Evolutionary conservation across 2,888 invertebrate genomes (phyloP).

Genomic region (Rhagium mordax): DNA sequence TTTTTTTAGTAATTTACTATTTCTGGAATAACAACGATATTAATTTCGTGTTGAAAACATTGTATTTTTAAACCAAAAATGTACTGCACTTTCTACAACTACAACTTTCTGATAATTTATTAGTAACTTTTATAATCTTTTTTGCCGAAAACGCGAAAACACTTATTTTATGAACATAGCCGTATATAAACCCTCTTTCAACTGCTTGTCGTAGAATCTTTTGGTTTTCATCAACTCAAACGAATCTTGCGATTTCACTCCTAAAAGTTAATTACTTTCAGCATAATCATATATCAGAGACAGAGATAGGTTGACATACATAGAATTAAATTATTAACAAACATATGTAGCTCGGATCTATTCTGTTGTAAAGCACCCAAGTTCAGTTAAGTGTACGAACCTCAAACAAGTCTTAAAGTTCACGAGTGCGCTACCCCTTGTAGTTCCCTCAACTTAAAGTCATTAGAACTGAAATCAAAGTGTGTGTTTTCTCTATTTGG

Average conservation of each 20-base stretch:
- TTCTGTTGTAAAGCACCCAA: not conserved
- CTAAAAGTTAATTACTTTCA: constrained; percentile 10
- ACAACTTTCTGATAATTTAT: no score
- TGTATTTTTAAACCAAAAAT: no score
- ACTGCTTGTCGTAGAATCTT: not conserved
- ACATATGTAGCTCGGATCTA: constrained; percentile 18
- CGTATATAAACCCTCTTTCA: not conserved
- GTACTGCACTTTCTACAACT: no score
- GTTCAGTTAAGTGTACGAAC: constrained; percentile 19
- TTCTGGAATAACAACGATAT: no score
- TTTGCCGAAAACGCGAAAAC: no score
- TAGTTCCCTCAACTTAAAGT: constrained; percentile 1
- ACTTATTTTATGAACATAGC: no score
- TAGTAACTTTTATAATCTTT: no score
- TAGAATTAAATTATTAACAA: constrained; percentile 16
- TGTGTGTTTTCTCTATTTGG: constrained; percentile 1
- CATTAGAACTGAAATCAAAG: constrained; percentile 26
- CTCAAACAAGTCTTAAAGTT: constrained; percentile 19
- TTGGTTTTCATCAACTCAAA: not conserved
- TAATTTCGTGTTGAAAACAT: no score
- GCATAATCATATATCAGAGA: not conserved
- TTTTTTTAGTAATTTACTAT: no score
- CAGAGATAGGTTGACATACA: constrained; percentile 2
- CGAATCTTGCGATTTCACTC: not conserved
- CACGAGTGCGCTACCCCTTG: constrained; percentile 2